Conservation (phyloP, 2,797 vertebrate genomes). For the Nannoperca obscura region DNA sequence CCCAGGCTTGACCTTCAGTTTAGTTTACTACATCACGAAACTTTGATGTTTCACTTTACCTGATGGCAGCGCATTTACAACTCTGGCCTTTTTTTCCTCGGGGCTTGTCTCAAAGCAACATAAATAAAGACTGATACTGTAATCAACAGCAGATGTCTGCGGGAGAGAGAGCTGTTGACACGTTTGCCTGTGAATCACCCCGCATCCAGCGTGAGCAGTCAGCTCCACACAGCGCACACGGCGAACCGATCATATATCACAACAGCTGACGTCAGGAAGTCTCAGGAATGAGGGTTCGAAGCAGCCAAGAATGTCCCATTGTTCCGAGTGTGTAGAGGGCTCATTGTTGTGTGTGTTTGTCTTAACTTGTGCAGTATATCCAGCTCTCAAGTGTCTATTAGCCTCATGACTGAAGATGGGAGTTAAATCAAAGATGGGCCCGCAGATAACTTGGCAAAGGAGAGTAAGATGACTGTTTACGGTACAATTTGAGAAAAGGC, state of each 20-base stretch:
- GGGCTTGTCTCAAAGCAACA: slow-evolving; percentile 17
- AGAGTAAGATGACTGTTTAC: slow-evolving; percentile 24
- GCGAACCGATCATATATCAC: slow-evolving; percentile 70
- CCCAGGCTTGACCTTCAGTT: slow-evolving; percentile 52
- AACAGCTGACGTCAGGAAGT: slow-evolving; percentile 78
- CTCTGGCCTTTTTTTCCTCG: slow-evolving; percentile 1
- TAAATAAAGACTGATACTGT: slow-evolving; percentile 57
- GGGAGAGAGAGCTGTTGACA: slow-evolving; percentile 57
- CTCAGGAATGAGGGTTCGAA: slow-evolving; percentile 66
- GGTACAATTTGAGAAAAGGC: neutral
- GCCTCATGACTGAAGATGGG: slow-evolving; percentile 15
- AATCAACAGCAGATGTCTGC: slow-evolving; percentile 73
- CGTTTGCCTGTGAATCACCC: slow-evolving; percentile 65
- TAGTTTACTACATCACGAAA: slow-evolving; percentile 56
- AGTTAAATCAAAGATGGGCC: slow-evolving; percentile 42
- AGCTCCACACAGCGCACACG: slow-evolving; percentile 43
- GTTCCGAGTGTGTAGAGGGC: slow-evolving; percentile 48
- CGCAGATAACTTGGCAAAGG: slow-evolving; percentile 16
- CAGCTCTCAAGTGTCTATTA: slow-evolving; percentile 36
- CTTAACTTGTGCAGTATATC: slow-evolving; percentile 37
- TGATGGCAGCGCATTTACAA: slow-evolving; percentile 32
- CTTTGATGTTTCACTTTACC: slow-evolving; percentile 53
- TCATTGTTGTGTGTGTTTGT: slow-evolving; percentile 49
- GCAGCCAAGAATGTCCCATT: slow-evolving; percentile 70
- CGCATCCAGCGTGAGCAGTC: slow-evolving; percentile 38